phyloP scores from a whole-genome alignment of 2,888 invertebrate species.

The Pristionchus arcanus region DNA sequence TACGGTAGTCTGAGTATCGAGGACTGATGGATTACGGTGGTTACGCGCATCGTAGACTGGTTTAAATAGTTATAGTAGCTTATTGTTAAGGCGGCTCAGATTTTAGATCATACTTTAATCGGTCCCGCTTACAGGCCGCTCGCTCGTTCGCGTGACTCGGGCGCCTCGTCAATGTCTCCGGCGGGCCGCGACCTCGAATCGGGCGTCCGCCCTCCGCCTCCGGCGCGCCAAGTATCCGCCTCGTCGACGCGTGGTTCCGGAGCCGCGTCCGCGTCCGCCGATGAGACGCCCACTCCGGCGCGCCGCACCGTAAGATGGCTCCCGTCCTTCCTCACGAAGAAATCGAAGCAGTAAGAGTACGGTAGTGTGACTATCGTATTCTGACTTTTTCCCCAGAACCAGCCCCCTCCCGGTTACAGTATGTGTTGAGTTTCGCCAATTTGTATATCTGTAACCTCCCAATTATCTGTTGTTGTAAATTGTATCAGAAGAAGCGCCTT shows the following conservation, averaged over 20 bases:
- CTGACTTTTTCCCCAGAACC: background rate
- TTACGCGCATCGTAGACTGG: background rate
- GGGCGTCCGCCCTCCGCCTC: conserved; percentile 1
- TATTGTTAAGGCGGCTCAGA: too few relatives aligned
- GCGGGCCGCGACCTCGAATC: background rate
- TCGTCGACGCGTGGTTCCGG: background rate
- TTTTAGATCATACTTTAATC: background rate
- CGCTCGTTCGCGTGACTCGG: background rate
- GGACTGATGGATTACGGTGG: background rate
- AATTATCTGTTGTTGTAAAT: background rate
- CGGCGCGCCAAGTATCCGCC: background rate
- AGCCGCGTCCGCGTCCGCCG: background rate
- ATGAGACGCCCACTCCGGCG: background rate
- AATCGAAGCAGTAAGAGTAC: conserved; percentile 30
- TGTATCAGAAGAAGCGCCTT: background rate
- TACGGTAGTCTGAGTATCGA: background rate
- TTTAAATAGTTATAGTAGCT: too few relatives aligned
- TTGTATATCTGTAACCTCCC: background rate
- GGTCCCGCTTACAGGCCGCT: background rate
- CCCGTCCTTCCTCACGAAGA: conserved; percentile 38
- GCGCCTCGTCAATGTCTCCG: background rate
- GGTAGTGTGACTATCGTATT: background rate
- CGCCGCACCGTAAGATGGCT: conserved; percentile 15
- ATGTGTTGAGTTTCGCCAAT: background rate
- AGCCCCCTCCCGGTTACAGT: too few relatives aligned